Base-by-base conservation (phyloP, 1,140 invertebrate species). In the Druon quercuslanigerum region DNA sequence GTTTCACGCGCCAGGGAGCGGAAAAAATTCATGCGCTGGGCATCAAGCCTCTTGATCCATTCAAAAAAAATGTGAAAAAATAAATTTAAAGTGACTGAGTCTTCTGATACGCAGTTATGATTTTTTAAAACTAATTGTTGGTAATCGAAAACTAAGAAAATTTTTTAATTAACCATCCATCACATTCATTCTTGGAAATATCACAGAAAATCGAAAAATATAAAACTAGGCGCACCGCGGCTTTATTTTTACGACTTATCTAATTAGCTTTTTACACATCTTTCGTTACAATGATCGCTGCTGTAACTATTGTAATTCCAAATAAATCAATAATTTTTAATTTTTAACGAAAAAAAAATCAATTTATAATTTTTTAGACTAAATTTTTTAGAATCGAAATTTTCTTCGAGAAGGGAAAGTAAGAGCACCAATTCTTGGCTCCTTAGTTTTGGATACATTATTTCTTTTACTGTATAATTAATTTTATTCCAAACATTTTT, bases 131-230 rank as follows among this genome's bases (percentile, higher is more conserved):
- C 1, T 19, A 11, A 56, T 9, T 56, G 20, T 56, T 0, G 16
- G 19, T 0, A 9, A 9, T 56, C 11, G 54, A 8, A 56, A 56
- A 9, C 19, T 17, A 25, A 20, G 11, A 9, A 57, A 57, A 9
- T 54, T 17, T n/a, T 5, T 11, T 16, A 33, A 33, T 33, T 20
- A 33, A 16, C 1, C 60, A 66, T 66, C 46, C 60, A 16, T 66
- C 14, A n/a, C 60, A 66, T 66, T 66, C 25, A 66, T n/a, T 9
- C 33, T 6, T 66, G 60, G 60, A 66, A 66, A 66, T 66, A 66
- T 66, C 60, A 66, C 60, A 66, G 60, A 66, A 66, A 66, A 66
- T 66, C 60, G 60, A 66, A 66, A 66, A 66, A 66, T 66, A 66
- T 66, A 66, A 40, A 66, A 66, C 40, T 66, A 66, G 60, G 60